Evolutionary conservation across 2,888 invertebrate species (phyloP), one percentile per base, ranked within the genome.

Genomic region (Myopa testacea): DNA sequence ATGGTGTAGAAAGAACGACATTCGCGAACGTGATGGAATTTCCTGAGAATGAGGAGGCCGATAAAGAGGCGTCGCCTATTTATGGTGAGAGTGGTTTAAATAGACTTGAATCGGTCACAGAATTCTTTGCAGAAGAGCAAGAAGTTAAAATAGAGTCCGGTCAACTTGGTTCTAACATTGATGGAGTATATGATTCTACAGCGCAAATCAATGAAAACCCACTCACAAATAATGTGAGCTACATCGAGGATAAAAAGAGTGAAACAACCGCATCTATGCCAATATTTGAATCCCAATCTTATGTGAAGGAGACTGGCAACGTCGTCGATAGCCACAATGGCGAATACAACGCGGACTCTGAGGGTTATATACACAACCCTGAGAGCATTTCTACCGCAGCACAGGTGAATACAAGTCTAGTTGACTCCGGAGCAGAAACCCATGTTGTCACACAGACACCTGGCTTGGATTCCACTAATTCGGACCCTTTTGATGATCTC

Each of bases 381-480:
- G 26, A 26, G 26, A 2, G 26, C 6, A 45, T 8, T 45, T 45
- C 45, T 45, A 45, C 7, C 4, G 10, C 45, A 45, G 45, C 45
- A 45, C 7, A 45, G 45, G 7, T 45, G 7, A 45, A 45, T 45
- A 45, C 7, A 45, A 45, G 10, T 45, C 7, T 8, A 45, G 4
- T 6, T 8, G 45, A 45, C 1, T 6, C 45, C 45, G 45, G 10
- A 10, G 45, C 1, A 8, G 45, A 45, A 45, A 8, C 45, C 7
- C 6, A 45, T 45, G 45, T 10, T 45, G 45, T 10, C n/a, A 62
- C 76, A 55, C 8, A 79, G n/a, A 26, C 70, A 52, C 60, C 77
- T 10, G 77, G 81, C 14, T 1, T 78, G 19, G 84, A 84, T 77
- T 82, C 82, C 38, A 78, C 72, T 45, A 83, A 79, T 75, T 78